Evolutionary conservation across 2,888 invertebrate genomes (phyloP), one percentile per base, ranked within the genome.

Genomic region (Lucinisca nassula): DNA sequence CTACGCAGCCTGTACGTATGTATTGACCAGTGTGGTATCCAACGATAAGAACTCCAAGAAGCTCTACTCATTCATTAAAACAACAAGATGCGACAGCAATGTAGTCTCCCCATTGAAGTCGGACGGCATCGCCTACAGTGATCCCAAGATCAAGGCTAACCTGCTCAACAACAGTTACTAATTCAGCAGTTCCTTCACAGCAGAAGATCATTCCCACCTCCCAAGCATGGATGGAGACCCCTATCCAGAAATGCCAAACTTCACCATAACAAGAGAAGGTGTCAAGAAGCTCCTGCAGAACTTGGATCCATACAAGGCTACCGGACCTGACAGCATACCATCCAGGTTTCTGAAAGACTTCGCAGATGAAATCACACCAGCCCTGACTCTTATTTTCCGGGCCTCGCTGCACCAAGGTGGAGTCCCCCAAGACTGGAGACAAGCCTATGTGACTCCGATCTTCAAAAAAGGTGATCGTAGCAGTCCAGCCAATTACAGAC

Each of bases 271-370:
- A 32, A 67, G 8, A 32, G 35, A 67, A 35, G 67, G 67, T 8
- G 35, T 35, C 24, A 32, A n/a, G 21, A 67, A 67, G 67, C 67
- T 67, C 0, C 35, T 67, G 17, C 32, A 67, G 30, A 35, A 67
- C 17, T 35, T 67, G 35, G 35, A 35, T 17, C 67, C 67, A 21
- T 35, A 67, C 21, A 67, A 67, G 35, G 67, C 87, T 17, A 81
- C 79, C 12, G 88, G 85, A 37, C 85, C 85, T 55, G 82, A 84
- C 67, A 58, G 51, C 45, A 80, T 85, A 21, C 85, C 85, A 32
- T 21, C 61, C 24, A 74, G 75, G 14, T 6, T 81, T 1, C 67
- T 61, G 49, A 67, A 70, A 70, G 75, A 84, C 51, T 35, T 30
- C 14, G 67, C 74, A 24, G 17, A 40, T 32, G 55, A 79, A 24